These are phyloP conservation scores for Globicephala melas DNA, from an alignment of 2,113 vertebrate species.

Conservation along the genomic window DNA sequence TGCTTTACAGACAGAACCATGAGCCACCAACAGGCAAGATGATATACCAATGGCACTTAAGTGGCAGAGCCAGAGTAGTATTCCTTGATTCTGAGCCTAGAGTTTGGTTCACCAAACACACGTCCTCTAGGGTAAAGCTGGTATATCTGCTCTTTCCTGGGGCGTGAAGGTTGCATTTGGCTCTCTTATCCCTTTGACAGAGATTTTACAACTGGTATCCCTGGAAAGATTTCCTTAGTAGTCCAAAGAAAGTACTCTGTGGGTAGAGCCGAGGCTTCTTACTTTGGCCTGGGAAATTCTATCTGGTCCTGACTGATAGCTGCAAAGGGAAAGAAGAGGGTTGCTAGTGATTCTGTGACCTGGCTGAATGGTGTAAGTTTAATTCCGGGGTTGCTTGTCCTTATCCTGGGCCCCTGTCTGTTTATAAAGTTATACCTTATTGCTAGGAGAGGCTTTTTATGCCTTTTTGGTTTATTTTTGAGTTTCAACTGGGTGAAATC, in stretches of 20 bases:
- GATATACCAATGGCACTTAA: not conserved
- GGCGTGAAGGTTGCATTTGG: not conserved
- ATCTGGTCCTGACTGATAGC: not conserved
- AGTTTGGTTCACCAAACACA: not conserved
- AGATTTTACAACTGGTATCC: constrained; percentile 8
- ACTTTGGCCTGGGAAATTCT: not conserved
- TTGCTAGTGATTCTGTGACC: not conserved
- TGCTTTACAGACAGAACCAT: not conserved
- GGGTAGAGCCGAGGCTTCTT: not conserved
- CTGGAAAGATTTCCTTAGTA: constrained; percentile 5
- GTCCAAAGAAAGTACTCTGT: not conserved
- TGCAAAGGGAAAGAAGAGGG: not conserved
- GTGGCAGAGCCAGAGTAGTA: not conserved
- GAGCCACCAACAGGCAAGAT: not conserved
- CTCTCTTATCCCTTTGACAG: not conserved
- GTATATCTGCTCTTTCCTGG: not conserved
- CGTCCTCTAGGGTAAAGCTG: not conserved
- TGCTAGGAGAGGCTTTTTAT: not conserved
- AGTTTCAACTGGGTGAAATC: not conserved
- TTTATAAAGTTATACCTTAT: constrained; percentile 45
- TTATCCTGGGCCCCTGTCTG: not conserved
- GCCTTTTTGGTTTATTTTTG: not conserved
- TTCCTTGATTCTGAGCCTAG: not conserved
- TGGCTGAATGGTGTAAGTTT: not conserved
- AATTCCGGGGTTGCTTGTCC: not conserved